Base-by-base conservation (phyloP, 2,113 vertebrate species). In the Rhynchomys soricoides region DNA sequence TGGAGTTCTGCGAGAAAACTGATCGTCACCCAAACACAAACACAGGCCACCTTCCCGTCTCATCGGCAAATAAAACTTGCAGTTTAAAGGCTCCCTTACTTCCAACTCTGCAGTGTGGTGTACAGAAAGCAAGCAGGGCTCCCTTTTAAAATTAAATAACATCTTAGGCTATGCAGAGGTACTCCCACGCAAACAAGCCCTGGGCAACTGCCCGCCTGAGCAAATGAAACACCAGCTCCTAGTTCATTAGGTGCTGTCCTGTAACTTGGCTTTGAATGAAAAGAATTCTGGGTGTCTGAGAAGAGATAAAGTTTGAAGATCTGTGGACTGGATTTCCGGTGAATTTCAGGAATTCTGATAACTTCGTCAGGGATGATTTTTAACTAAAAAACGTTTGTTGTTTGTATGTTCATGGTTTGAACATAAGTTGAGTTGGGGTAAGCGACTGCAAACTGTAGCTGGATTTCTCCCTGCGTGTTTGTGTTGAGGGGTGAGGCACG, bases 101-200 rank as follows among this genome's bases (percentile, higher is more conserved):
- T 12, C 40, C 82, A 57, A 62, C 43, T 93, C 48, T 7, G 66
- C 50, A 24, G 40, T 34, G 7, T 26, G 71, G 68, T 73, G 74
- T 57, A n/a, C 22, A 81, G 55, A 50, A 86, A 78, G 77, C 43
- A 90, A 78, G 71, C 43, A 90, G 31, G 85, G 26, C 29, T n/a
- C 11, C 37, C 34, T 70, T 93, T 75, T 40, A 75, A 89, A 95
- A 64, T 77, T 77, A 52, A 94, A 45, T n/a, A 6, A 7, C 21
- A 40, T 92, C 86, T 94, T 96, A 75, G 52, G 24, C 91, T 92
- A 79, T 43, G 40, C 37, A 86, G 79, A 40, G 70, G 37, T 92
- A 66, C 22, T 89, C 59, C 75, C 40, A 86, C 43, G 75, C 48
- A 86, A 57, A 40, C 89, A 70, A 87, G 45, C 81, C 45, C 45